A percentile compares a stretch with the other conserved stretches of the same genome.
Evolutionary conservation across 2,888 invertebrate genomes (phyloP).

Genomic region (Camponotus fellah): DNA sequence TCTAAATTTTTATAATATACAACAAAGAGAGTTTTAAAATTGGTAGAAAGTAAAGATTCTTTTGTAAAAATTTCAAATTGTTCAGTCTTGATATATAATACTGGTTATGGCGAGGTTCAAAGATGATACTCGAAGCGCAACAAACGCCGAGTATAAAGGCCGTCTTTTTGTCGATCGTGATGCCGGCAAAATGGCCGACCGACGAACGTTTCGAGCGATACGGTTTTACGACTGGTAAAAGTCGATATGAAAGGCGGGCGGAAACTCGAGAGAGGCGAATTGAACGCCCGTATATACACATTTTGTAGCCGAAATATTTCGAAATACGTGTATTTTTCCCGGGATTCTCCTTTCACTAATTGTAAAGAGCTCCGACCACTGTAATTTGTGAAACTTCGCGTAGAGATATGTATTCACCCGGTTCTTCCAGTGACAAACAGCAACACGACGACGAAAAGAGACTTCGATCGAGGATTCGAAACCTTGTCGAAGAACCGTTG

Average conservation of each 20-base stretch:
- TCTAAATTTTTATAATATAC: not conserved
- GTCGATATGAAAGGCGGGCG: slow-evolving; percentile 57
- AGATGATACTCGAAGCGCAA: not conserved
- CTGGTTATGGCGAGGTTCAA: not conserved
- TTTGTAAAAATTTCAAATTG: slow-evolving; percentile 9
- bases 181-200: slow-evolving; percentile 12
- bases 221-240: slow-evolving; percentile 56
- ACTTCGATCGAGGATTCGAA: slow-evolving; percentile 65
- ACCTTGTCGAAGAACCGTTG: slow-evolving; percentile 66
- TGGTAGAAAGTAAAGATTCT: not conserved
- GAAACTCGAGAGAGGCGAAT: slow-evolving; percentile 43
- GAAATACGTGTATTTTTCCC: slow-evolving; percentile 58
- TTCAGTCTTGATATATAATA: not conserved
- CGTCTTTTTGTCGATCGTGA: slow-evolving; percentile 44
- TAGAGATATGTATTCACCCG: not conserved
- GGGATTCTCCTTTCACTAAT: slow-evolving; percentile 73
- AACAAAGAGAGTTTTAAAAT: not conserved
- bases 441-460: slow-evolving; percentile 62
- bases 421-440: slow-evolving; percentile 11
- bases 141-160: slow-evolving; percentile 24
- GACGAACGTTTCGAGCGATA: slow-evolving; percentile 35
- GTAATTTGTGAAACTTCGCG: slow-evolving; percentile 69
- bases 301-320: slow-evolving; percentile 69
- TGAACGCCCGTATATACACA: slow-evolving; percentile 37
- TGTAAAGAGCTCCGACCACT: slow-evolving; percentile 57